phyloP scores from a whole-genome alignment of 2,797 vertebrate genomes.

The Carapus acus region DNA sequence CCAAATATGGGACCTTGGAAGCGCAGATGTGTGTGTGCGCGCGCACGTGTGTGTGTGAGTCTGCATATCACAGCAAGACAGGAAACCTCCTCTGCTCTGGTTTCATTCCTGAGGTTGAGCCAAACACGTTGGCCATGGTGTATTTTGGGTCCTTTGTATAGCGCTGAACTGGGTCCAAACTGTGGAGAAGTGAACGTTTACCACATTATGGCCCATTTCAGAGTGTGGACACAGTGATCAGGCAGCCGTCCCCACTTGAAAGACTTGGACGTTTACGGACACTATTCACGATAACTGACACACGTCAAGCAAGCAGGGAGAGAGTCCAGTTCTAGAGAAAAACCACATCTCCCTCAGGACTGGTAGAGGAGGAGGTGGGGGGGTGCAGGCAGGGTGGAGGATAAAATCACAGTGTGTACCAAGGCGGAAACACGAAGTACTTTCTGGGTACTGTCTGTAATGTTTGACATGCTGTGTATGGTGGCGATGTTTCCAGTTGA shows the following conservation, averaged over 20 bases:
- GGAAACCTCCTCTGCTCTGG: not conserved
- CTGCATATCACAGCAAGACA: not conserved
- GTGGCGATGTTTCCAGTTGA: too few relatives aligned
- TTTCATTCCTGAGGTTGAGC: slow-evolving; percentile 17
- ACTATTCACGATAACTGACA: not conserved
- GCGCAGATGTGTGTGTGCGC: too few relatives aligned
- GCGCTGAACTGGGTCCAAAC: slow-evolving; percentile 5
- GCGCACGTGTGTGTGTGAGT: slow-evolving; percentile 3
- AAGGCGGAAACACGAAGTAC: too few relatives aligned
- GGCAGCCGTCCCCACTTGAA: not conserved
- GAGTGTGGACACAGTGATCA: not conserved
- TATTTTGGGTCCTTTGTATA: slow-evolving; percentile 26
- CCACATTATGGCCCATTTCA: too few relatives aligned
- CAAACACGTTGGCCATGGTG: slow-evolving; percentile 18
- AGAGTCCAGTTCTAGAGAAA: too few relatives aligned
- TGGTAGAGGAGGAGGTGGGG: too few relatives aligned
- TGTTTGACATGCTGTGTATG: too few relatives aligned
- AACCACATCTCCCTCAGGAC: too few relatives aligned
- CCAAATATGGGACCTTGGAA: slow-evolving; percentile 18
- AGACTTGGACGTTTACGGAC: not conserved
- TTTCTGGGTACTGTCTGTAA: too few relatives aligned
- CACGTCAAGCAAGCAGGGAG: too few relatives aligned
- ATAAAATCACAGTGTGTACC: too few relatives aligned
- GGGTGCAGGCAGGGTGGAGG: too few relatives aligned
- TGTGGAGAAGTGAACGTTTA: not conserved